phyloP scores from a whole-genome alignment of 1,140 invertebrate species.

The Ips typographus region DNA sequence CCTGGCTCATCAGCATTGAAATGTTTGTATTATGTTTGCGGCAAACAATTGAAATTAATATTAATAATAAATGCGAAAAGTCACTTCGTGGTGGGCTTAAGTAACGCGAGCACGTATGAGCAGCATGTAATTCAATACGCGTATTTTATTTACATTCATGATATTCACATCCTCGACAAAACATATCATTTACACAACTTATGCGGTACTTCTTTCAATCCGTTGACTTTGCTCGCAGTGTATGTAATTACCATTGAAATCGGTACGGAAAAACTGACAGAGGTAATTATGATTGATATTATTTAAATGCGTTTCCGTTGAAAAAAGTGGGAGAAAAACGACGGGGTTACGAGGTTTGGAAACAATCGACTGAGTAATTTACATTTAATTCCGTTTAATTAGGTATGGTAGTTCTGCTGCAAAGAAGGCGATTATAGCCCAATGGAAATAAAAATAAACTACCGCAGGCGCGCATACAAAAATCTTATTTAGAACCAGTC shows the following conservation, averaged over 20 bases:
- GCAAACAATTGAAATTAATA: too few relatives aligned
- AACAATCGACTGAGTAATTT: constrained; percentile 22
- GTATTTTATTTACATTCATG: not conserved
- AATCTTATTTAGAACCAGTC: constrained; percentile 32
- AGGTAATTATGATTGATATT: constrained; percentile 31
- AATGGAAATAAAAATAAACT: constrained; percentile 32
- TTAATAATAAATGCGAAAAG: too few relatives aligned
- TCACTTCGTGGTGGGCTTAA: not conserved
- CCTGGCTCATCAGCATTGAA: too few relatives aligned
- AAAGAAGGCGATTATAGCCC: constrained; percentile 30
- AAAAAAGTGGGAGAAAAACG: constrained; percentile 17
- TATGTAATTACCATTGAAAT: constrained; percentile 30
- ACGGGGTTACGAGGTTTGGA: constrained; percentile 15
- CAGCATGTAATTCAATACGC: constrained; percentile 2
- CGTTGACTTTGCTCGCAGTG: constrained; percentile 4
- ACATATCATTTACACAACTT: constrained; percentile 24
- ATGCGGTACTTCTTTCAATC: constrained; percentile 23
- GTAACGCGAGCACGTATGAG: not conserved
- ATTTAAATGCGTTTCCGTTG: constrained; percentile 29
- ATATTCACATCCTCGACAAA: constrained; percentile 16
- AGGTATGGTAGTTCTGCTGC: constrained; percentile 20
- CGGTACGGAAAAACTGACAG: constrained; percentile 24
- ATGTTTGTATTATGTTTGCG: too few relatives aligned
- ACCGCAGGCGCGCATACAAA: constrained; percentile 28
- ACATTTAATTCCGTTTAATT: constrained; percentile 27